Evolutionary conservation across 1,140 invertebrate species (phyloP), one percentile per base, ranked within the genome.

Genomic region (Lepidurus arcticus): DNA sequence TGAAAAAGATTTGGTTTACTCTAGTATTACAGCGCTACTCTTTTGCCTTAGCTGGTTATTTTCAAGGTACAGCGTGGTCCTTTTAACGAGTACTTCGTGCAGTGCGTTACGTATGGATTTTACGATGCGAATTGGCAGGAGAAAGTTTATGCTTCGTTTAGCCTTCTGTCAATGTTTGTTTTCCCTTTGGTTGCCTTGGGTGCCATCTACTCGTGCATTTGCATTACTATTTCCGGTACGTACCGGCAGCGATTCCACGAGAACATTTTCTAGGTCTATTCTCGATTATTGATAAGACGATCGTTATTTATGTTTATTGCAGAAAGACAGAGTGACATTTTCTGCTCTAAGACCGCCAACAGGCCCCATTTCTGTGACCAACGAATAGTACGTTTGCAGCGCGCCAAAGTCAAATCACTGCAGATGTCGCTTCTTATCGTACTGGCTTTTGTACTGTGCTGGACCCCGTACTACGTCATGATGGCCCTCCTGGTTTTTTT

Each of bases 391-490:
- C 65, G 24, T 73, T 73, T 95, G 81, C 89, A 92, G 79, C 88
- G 91, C 79, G 93, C 93, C 34, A 94, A 94, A 84, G 90, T 91
- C 85, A 94, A 94, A 82, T 93, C 92, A 1, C 84, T 94, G 44
- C 86, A 90, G 73, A 93, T 95, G 84, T 94, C 93, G 0, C 87
- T 94, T 1, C 91, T 94, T 2, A 95, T 95, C 44, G 92, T 94
- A n/a, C 87, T 90, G 73, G 92, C 94, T 1, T 98, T 97, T 84
- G 88, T 96, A 2, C 85, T 96, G n/a, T 97, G 95, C 87, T 98
- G 96, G 95, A 96, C 94, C 0, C 96, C 96, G 0, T 98, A 97
- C 84, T 95, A 97, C 83, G 89, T 93, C 13, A 90, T 92, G 91
- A 93, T 94, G 90, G 89, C 94, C 75, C 90, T 93, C 78, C 91